phyloP scores from a whole-genome alignment of 2,113 vertebrate species.

The Paedocypris sp. region DNA sequence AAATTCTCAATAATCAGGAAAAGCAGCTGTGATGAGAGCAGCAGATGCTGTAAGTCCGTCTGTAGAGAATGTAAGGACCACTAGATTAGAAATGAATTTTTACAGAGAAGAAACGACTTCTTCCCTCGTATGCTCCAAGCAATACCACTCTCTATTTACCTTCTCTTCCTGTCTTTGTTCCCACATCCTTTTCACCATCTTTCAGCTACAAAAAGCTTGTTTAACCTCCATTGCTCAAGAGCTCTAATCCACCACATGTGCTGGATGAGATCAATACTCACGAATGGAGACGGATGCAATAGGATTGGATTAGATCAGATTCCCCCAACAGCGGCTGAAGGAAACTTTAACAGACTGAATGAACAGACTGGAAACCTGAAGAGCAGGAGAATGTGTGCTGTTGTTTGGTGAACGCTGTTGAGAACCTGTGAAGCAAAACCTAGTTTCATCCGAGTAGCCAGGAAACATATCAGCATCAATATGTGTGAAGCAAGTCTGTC shows the following conservation, averaged over 20 bases:
- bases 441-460: too few relatives aligned
- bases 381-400: neutral
- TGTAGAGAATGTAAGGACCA: constrained; percentile 21
- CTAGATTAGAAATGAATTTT: constrained; percentile 44
- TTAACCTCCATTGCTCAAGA: constrained; percentile 15
- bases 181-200: neutral
- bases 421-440: neutral
- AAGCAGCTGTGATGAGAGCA: neutral
- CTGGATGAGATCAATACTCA: constrained; percentile 40
- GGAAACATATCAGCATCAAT: too few relatives aligned
- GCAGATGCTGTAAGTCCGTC: neutral
- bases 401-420: neutral
- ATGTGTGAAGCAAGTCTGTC: constrained; percentile 2
- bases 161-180: constrained; percentile 9
- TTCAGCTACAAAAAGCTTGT: constrained; percentile 15
- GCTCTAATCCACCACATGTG: constrained; percentile 32
- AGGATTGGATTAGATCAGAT: constrained; percentile 27
- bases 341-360: neutral
- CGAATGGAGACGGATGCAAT: constrained; percentile 28
- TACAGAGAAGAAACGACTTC: constrained; percentile 35
- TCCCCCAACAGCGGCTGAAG: constrained; percentile 21
- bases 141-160: constrained; percentile 1
- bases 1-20: too few relatives aligned
- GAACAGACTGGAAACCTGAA: neutral
- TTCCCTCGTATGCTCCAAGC: constrained; percentile 9